A percentile compares a stretch with the other conserved stretches of the same genome.
Evolutionary conservation across 2,113 vertebrate genomes (phyloP).

Genomic region (Ameiurus melas): DNA sequence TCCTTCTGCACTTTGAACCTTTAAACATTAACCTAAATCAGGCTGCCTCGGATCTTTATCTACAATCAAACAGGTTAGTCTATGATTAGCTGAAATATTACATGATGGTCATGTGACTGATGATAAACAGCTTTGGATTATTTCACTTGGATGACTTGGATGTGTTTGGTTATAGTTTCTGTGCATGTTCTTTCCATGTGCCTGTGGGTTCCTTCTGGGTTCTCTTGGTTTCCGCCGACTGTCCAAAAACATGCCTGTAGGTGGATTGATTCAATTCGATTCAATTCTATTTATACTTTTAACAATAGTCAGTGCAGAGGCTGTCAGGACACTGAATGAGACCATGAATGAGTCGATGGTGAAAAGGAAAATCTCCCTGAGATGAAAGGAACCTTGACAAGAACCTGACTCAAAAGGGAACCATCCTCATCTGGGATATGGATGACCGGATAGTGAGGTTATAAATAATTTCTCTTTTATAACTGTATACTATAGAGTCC

Average conservation of each 20-base stretch:
- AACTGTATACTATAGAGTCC: too few species aligned
- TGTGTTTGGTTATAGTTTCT: background rate
- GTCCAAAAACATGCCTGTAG: background rate
- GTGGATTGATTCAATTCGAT: background rate
- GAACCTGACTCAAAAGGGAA: background rate
- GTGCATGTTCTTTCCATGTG: background rate
- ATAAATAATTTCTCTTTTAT: too few species aligned
- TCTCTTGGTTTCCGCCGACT: background rate
- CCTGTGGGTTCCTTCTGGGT: background rate
- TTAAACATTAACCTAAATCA: slow-evolving; percentile 60
- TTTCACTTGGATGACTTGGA: background rate
- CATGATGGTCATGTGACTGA: background rate
- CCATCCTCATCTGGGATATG: background rate
- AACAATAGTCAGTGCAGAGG: background rate
- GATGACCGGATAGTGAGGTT: too few species aligned
- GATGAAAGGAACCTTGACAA: background rate
- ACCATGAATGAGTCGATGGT: background rate
- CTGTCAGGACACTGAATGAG: too few species aligned
- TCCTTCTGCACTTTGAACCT: slow-evolving; percentile 65
- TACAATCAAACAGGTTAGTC: background rate
- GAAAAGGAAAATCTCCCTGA: background rate
- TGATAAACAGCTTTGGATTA: background rate
- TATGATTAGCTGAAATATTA: background rate
- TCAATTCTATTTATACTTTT: background rate
- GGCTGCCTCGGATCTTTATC: slow-evolving; percentile 50